Base-by-base conservation (phyloP, 2,888 invertebrate genomes). In the Unio delphinus region DNA sequence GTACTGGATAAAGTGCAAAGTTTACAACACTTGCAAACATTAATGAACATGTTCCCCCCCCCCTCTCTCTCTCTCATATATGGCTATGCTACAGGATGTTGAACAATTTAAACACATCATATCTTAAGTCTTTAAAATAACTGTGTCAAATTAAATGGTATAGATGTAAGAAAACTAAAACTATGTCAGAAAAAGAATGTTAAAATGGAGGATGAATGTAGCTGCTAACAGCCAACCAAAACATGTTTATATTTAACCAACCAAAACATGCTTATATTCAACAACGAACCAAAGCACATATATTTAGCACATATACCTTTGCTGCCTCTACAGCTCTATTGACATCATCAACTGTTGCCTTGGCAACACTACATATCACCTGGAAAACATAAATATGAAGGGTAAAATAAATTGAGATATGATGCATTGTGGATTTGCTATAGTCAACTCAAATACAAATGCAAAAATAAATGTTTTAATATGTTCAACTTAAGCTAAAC, bases 271-370 rank as follows among this genome's bases (percentile, higher is more conserved):
- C 15, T 61, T 0, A n/a, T 34, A 20, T 55, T 28, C 20, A 55
- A 60, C 28, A 23, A 55, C 23, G 11, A 58, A 57, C 45, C 45
- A 23, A 65, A 64, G 55, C 34, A n/a, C 11, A 18, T 23, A 23
- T 23, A 58, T 11, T 58, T 8, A 58, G 18, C 58, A 58, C 20
- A 64, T 74, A 80, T 72, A 92, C 93, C 85, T 96, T 93, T 0
- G 98, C 98, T 0, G 96, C 96, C 63, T 92, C 92, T 0, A 97
- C 97, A 0, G 98, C 98, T 74, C 91, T 92, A 87, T 98, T 94
- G 0, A 98, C 96, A 89, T 99, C 98, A 5, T 92, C 93, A 0
- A 88, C 91, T 0, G 95, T 94, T 0, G 94, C 96, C 82, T 94
- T 91, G 78, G 93, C 91, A 5, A 94, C 92, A 89, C 92, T 86